Conservation (phyloP, 1,140 invertebrate species). For the Rhopalosiphum padi region DNA sequence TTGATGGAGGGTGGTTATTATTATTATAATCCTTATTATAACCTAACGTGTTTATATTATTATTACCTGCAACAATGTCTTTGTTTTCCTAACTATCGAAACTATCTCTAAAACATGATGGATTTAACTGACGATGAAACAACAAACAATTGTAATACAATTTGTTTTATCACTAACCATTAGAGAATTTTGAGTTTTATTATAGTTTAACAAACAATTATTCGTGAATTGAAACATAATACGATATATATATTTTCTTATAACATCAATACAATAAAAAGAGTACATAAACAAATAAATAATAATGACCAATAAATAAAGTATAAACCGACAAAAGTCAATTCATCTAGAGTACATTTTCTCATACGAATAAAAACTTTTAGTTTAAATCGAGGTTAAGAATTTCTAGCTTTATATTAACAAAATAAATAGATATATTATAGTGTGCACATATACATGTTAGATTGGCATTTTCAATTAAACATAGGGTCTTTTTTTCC, state of each 20-base stretch:
- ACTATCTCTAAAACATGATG: neutral
- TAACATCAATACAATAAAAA: neutral
- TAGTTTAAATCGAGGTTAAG: neutral
- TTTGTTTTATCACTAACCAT: neutral
- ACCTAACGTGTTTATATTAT: neutral
- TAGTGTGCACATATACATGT: neutral
- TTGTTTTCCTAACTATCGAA: neutral
- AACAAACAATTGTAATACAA: neutral
- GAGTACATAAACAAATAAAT: neutral
- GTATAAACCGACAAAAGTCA: neutral
- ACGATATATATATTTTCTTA: neutral
- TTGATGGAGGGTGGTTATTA: neutral
- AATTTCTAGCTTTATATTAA: neutral
- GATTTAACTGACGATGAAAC: neutral
- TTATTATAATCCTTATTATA: neutral
- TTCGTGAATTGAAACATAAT: conserved; percentile 20
- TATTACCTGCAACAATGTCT: neutral
- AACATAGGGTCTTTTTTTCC: neutral
- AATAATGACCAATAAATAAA: neutral
- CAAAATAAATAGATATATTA: neutral
- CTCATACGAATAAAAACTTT: neutral
- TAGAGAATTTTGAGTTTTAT: neutral
- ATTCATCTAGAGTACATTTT: neutral
- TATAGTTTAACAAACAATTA: conserved; percentile 39
- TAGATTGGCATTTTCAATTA: conserved; percentile 32